A percentile compares a stretch with the other conserved stretches of the same genome.
phyloP scores from a whole-genome alignment of 1,140 invertebrate species.

The Glossosoma conforme region DNA sequence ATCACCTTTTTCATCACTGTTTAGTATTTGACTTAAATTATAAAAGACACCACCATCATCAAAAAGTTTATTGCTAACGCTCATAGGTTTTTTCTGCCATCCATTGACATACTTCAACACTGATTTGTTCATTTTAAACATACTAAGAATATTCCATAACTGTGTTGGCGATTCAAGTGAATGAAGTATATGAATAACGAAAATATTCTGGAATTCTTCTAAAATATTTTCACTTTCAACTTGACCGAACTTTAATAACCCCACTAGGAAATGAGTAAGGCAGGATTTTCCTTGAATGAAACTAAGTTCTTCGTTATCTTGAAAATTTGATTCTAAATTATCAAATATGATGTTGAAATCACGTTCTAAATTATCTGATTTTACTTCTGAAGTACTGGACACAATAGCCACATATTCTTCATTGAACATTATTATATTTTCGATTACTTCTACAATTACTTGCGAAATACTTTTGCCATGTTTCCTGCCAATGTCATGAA shows the following conservation, averaged over 20 bases:
- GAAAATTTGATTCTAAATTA: constrained; percentile 38
- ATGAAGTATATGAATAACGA: constrained; percentile 42
- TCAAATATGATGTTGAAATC: constrained; percentile 41
- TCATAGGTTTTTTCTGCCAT: constrained; percentile 37
- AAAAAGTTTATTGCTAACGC: constrained; percentile 34
- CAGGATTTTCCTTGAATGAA: constrained; percentile 43
- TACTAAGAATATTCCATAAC: constrained; percentile 37
- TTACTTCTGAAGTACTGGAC: constrained; percentile 26
- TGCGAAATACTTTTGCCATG: constrained; percentile 40
- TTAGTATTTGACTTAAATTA: constrained; percentile 31
- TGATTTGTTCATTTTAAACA: constrained; percentile 40
- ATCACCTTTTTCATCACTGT: constrained; percentile 34
- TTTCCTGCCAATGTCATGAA: constrained; percentile 34
- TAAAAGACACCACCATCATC: constrained; percentile 22
- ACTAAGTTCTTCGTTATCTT: constrained; percentile 34
- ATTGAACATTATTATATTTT: constrained; percentile 12
- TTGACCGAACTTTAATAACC: constrained; percentile 40
- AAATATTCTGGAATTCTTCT: constrained; percentile 40
- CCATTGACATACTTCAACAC: constrained; percentile 40
- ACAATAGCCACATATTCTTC: constrained; percentile 16
- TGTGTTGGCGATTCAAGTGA: constrained; percentile 39
- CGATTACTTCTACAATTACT: constrained; percentile 38
- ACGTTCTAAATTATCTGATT: constrained; percentile 35
- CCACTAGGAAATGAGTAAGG: constrained; percentile 40
- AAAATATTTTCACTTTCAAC: constrained; percentile 39